Conservation (phyloP, 1,140 invertebrate genomes). For the Drosophila oshimai region DNA sequence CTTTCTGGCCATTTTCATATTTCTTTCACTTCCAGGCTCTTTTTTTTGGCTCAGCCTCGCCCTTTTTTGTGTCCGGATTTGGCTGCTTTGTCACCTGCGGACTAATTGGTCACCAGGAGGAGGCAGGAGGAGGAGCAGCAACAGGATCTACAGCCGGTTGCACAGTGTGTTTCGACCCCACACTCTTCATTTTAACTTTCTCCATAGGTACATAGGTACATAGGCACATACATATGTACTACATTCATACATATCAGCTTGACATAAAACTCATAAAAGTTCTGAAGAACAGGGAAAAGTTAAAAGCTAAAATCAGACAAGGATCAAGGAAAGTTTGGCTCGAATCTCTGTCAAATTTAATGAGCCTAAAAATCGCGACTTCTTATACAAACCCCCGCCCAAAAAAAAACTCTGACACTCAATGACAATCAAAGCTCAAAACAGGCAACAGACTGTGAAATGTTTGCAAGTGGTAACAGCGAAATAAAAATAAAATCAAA, state of each 20-base stretch:
- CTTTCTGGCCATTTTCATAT: slow-evolving; percentile 33
- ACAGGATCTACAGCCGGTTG: slow-evolving; percentile 12
- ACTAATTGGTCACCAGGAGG: slow-evolving; percentile 48
- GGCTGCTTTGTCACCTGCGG: slow-evolving; percentile 50
- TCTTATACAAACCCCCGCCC: not conserved
- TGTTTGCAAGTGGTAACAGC: slow-evolving; percentile 52
- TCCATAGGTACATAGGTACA: too few species aligned
- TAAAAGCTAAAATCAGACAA: slow-evolving; percentile 21
- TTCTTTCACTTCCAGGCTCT: slow-evolving; percentile 3
- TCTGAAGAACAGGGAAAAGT: slow-evolving; percentile 24
- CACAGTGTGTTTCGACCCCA: slow-evolving; percentile 52
- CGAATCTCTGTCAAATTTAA: slow-evolving; percentile 74
- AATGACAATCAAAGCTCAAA: slow-evolving; percentile 38
- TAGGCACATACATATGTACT: too few species aligned
- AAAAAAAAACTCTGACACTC: not conserved
- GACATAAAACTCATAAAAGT: slow-evolving; percentile 47
- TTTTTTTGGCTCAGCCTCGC: not conserved
- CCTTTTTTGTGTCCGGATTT: not conserved
- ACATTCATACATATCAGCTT: too few species aligned
- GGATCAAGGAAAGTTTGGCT: slow-evolving; percentile 48
- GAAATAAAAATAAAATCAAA: slow-evolving; percentile 39
- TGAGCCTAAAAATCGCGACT: slow-evolving; percentile 66
- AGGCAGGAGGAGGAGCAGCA: not conserved
- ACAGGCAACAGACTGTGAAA: slow-evolving; percentile 65
- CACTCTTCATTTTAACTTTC: not conserved